Percentiles rank a stretch among this genome's conserved stretches.
Conservation (phyloP, 2,888 invertebrate genomes). For the Cryptocephalus primarius region DNA sequence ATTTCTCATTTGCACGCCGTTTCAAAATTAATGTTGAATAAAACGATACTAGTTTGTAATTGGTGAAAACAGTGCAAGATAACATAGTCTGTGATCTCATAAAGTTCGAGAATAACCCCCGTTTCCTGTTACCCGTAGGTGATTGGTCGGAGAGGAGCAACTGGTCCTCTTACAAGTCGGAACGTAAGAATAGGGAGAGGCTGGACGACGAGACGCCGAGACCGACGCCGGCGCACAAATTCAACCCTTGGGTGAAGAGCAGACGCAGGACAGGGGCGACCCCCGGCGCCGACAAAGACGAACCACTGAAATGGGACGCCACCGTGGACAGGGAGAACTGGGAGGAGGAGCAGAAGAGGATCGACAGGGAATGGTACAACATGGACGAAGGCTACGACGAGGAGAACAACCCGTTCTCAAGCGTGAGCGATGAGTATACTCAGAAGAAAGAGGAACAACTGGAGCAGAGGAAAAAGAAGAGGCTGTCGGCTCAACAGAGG, state of each 20-base stretch:
- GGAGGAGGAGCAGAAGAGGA: slow-evolving; percentile 81
- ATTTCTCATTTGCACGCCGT: too few relatives aligned
- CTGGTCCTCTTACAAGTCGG: slow-evolving; percentile 30
- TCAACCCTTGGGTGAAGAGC: slow-evolving; percentile 67
- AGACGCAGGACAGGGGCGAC: slow-evolving; percentile 55
- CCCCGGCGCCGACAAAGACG: slow-evolving; percentile 39
- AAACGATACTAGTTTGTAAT: too few relatives aligned
- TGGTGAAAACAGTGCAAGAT: too few relatives aligned
- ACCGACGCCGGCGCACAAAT: slow-evolving; percentile 81
- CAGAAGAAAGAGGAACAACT: slow-evolving; percentile 87
- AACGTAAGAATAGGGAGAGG: slow-evolving; percentile 17
- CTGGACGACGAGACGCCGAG: slow-evolving; percentile 59
- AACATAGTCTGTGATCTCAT: too few relatives aligned
- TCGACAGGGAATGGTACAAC: slow-evolving; percentile 95
- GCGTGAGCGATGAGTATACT: slow-evolving; percentile 83
- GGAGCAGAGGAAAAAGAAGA: slow-evolving; percentile 79
- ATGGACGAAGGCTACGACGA: slow-evolving; percentile 91
- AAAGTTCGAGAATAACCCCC: too few relatives aligned
- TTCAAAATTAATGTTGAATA: too few relatives aligned
- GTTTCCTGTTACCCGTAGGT: slow-evolving; percentile 1
- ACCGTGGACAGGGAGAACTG: slow-evolving; percentile 71
- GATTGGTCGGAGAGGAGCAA: slow-evolving; percentile 32
- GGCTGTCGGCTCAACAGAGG: slow-evolving; percentile 89
- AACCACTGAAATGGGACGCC: slow-evolving; percentile 48
- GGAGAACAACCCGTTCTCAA: slow-evolving; percentile 86